A percentile compares a stretch with the other conserved stretches of the same genome.
These are phyloP conservation scores for Prolemur simus DNA, from an alignment of 2,113 vertebrate genomes.

Conservation along the genomic window DNA sequence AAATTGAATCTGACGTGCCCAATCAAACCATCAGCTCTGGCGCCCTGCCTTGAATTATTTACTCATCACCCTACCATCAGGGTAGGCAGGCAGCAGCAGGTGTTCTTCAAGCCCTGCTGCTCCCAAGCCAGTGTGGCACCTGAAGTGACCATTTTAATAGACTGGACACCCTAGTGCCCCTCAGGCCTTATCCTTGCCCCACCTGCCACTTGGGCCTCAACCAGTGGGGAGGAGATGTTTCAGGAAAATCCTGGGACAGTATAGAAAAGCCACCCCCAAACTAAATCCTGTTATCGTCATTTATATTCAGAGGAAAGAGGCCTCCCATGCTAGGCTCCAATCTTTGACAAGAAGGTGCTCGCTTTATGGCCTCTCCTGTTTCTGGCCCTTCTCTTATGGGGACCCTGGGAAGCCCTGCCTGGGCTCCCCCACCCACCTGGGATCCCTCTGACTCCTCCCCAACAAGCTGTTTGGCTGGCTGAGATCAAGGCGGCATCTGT, in stretches of 20 bases:
- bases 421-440: neutral
- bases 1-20: neutral
- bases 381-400: too few species aligned
- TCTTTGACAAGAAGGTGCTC: too few species aligned
- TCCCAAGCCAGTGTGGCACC: slow-evolving; percentile 84
- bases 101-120: slow-evolving; percentile 87
- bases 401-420: neutral
- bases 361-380: too few species aligned
- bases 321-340: too few species aligned
- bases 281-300: too few species aligned
- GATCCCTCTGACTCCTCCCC: neutral
- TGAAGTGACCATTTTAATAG: slow-evolving; percentile 93
- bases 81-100: slow-evolving; percentile 87
- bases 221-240: neutral
- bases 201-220: neutral
- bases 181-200: too few species aligned
- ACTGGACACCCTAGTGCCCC: slow-evolving; percentile 69
- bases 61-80: slow-evolving; percentile 70
- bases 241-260: too few species aligned
- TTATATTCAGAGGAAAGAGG: too few species aligned
- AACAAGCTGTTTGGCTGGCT: slow-evolving; percentile 92
- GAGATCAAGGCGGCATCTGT: slow-evolving; percentile 91
- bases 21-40: neutral
- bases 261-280: too few species aligned
- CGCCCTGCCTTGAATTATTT: neutral